Evolutionary conservation across 2,888 invertebrate species (phyloP).

Genomic region (Megaustenia siamemsis): DNA sequence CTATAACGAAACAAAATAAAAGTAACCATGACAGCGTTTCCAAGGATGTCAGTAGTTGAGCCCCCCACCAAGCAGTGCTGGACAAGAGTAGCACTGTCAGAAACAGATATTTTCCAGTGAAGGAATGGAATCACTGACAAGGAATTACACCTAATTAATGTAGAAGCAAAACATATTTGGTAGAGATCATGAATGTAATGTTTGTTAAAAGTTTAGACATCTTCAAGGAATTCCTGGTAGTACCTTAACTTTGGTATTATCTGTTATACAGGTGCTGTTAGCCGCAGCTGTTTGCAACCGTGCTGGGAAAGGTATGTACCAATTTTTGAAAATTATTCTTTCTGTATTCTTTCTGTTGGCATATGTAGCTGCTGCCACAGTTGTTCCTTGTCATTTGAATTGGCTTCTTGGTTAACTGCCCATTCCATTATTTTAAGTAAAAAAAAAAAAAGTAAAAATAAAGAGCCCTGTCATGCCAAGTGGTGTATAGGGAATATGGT

Average conservation of each 20-base stretch:
- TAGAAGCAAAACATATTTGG: neutral
- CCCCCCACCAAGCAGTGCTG: no score
- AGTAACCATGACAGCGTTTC: no score
- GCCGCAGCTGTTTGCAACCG: constrained; percentile 96
- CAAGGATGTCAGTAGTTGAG: no score
- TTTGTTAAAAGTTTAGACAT: neutral
- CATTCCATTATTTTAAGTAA: no score
- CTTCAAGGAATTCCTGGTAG: neutral
- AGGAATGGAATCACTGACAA: neutral
- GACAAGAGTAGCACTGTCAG: neutral
- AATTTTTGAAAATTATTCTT: neutral
- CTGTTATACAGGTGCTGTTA: constrained; percentile 91
- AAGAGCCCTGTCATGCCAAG: no score
- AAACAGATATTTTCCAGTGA: neutral
- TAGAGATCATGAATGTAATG: neutral
- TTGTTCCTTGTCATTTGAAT: neutral
- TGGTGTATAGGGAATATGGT: no score
- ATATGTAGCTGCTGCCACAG: neutral
- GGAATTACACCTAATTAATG: neutral
- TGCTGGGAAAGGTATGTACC: constrained; percentile 87
- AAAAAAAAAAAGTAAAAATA: no score
- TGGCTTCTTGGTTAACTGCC: no score
- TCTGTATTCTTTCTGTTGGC: neutral
- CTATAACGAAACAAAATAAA: no score
- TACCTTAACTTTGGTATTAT: neutral